A percentile compares a stretch with the other conserved stretches of the same genome.
phyloP scores from a whole-genome alignment of 1,140 invertebrate genomes.

The Atopsyche davidsoni region DNA sequence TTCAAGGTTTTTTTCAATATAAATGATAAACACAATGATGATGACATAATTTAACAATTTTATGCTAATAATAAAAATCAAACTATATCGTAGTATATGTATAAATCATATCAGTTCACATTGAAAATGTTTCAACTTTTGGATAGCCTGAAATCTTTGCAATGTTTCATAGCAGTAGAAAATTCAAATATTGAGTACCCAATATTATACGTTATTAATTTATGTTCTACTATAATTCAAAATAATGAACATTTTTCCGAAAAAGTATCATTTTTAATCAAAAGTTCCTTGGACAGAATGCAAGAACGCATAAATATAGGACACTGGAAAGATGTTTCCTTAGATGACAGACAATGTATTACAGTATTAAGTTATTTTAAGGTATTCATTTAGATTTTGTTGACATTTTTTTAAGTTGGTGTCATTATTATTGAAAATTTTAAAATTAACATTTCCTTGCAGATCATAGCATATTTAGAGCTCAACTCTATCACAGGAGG shows the following conservation, averaged over 20 bases:
- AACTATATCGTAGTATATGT: too few relatives aligned
- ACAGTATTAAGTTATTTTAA: conserved; percentile 57
- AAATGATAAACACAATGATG: too few relatives aligned
- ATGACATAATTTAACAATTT: too few relatives aligned
- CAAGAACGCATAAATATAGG: conserved; percentile 82
- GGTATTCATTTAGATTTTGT: conserved; percentile 35
- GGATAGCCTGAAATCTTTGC: conserved; percentile 4
- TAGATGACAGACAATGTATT: conserved; percentile 54
- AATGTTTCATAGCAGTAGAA: conserved; percentile 7
- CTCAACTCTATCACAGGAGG: conserved; percentile 1
- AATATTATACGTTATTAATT: conserved; percentile 13
- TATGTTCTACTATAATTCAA: not conserved
- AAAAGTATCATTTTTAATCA: conserved; percentile 39
- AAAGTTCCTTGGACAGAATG: conserved; percentile 61
- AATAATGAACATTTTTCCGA: conserved; percentile 23
- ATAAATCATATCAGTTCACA: too few relatives aligned
- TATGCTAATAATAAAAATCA: too few relatives aligned
- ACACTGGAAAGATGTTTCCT: conserved; percentile 73
- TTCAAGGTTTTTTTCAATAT: too few relatives aligned
- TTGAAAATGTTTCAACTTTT: conserved; percentile 2
- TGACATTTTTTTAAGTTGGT: not conserved
- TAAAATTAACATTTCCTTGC: not conserved
- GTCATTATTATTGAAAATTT: not conserved
- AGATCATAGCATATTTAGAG: conserved; percentile 2
- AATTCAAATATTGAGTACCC: conserved; percentile 8